These are phyloP conservation scores for Acipenser oxyrinchus DNA, from an alignment of 2,797 vertebrate genomes.

Conservation along the genomic window DNA sequence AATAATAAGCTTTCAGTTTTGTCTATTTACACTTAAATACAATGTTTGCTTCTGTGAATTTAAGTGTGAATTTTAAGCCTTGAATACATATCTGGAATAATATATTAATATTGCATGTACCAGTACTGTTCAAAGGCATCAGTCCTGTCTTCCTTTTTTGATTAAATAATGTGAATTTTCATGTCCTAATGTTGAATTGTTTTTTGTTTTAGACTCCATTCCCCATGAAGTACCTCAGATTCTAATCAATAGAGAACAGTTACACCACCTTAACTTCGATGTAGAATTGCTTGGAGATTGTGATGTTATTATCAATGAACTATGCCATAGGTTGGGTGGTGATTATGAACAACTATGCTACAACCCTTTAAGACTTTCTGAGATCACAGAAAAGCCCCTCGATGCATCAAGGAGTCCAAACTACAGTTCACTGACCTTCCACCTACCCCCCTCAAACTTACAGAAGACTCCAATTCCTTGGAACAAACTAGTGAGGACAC, in stretches of 20 bases:
- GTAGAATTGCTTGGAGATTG: slow-evolving; percentile 97
- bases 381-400: slow-evolving; percentile 90
- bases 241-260: slow-evolving; percentile 92
- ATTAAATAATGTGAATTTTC: neutral
- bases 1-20: no score
- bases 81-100: no score
- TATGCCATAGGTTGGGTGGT: slow-evolving; percentile 81
- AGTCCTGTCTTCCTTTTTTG: neutral
- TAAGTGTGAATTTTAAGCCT: no score
- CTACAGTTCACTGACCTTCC: slow-evolving; percentile 47
- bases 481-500: slow-evolving; percentile 38
- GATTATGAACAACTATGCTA: slow-evolving; percentile 91
- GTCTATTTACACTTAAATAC: no score
- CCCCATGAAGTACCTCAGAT: slow-evolving; percentile 98
- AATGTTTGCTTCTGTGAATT: no score
- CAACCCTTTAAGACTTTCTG: slow-evolving; percentile 73
- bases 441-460: slow-evolving; percentile 59
- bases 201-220: slow-evolving; percentile 70
- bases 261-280: slow-evolving; percentile 95
- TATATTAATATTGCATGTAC: no score
- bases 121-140: no score
- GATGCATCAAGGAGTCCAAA: slow-evolving; percentile 21
- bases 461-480: slow-evolving; percentile 57
- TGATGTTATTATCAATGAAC: slow-evolving; percentile 92
- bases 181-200: no score